A percentile compares a stretch with the other conserved stretches of the same genome.
These are phyloP conservation scores for Thymelicus acteon DNA, from an alignment of 2,888 invertebrate genomes.

Conservation along the genomic window DNA sequence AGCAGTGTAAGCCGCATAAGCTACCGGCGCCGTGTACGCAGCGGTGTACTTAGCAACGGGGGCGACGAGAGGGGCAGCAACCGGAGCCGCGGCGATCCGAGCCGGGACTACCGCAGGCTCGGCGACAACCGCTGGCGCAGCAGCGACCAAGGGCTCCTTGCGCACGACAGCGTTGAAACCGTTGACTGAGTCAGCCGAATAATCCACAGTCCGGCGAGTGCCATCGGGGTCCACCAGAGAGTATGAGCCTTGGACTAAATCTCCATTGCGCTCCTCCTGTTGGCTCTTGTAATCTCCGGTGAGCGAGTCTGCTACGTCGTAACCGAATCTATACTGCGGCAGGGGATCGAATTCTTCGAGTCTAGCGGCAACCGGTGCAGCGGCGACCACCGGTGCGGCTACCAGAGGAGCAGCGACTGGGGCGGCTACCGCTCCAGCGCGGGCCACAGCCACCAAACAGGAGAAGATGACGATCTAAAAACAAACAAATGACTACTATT, in stretches of 20 bases:
- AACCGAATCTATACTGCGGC: slow-evolving; percentile 83
- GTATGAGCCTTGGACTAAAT: slow-evolving; percentile 76
- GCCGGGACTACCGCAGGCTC: slow-evolving; percentile 55
- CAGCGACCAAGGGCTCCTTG: slow-evolving; percentile 63
- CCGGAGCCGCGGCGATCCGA: slow-evolving; percentile 52
- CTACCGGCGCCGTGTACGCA: slow-evolving; percentile 54
- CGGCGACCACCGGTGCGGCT: slow-evolving; percentile 58
- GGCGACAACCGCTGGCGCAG: slow-evolving; percentile 54
- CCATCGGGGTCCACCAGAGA: slow-evolving; percentile 71
- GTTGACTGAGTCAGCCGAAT: slow-evolving; percentile 67
- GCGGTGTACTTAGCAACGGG: slow-evolving; percentile 54
- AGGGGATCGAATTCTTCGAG: slow-evolving; percentile 80
- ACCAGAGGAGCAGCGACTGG: slow-evolving; percentile 51
- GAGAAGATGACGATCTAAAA: slow-evolving; percentile 66
- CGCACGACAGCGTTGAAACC: slow-evolving; percentile 75
- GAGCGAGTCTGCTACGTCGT: slow-evolving; percentile 68
- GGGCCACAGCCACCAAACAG: slow-evolving; percentile 65
- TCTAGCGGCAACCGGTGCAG: slow-evolving; percentile 50
- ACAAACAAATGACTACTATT: slow-evolving; percentile 30
- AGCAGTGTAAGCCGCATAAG: slow-evolving; percentile 53
- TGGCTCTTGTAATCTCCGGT: slow-evolving; percentile 76
- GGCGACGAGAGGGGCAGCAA: slow-evolving; percentile 44
- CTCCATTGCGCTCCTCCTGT: slow-evolving; percentile 79
- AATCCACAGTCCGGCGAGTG: slow-evolving; percentile 70
- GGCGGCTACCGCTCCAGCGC: slow-evolving; percentile 57